These are phyloP conservation scores for Stenchaetothrips biformis DNA, from an alignment of 2,888 invertebrate genomes.

Conservation along the genomic window DNA sequence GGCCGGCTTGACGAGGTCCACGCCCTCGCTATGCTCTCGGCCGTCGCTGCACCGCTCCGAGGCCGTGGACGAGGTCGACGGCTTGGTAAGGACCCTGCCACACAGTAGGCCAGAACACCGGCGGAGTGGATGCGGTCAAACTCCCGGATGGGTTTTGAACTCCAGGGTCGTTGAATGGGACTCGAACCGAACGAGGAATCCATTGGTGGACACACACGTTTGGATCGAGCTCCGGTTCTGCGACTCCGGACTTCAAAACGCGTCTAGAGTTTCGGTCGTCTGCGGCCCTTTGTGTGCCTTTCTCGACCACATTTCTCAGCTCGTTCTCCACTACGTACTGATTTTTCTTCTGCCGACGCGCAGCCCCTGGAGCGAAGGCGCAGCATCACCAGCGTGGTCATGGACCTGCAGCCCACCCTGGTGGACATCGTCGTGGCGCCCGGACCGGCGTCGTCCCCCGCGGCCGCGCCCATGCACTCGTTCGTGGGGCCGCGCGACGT, in stretches of 20 bases:
- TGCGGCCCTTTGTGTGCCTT: too few species aligned
- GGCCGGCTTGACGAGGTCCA: slow-evolving; percentile 35
- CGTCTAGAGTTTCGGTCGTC: too few species aligned
- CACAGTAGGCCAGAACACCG: slow-evolving; percentile 29
- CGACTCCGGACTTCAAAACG: slow-evolving; percentile 28
- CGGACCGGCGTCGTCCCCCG: neutral
- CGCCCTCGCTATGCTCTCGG: slow-evolving; percentile 34
- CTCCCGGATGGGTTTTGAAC: too few species aligned
- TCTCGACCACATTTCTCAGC: too few species aligned
- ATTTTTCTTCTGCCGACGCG: neutral
- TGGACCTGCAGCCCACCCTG: slow-evolving; percentile 37
- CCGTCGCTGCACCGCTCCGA: slow-evolving; percentile 37
- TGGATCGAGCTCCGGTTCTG: slow-evolving; percentile 1
- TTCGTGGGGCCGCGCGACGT: slow-evolving; percentile 50
- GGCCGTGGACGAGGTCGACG: slow-evolving; percentile 37
- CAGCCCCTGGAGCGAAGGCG: slow-evolving; percentile 4
- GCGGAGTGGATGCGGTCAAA: neutral
- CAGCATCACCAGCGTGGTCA: slow-evolving; percentile 28
- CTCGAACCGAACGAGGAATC: too few species aligned
- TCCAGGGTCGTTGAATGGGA: too few species aligned
- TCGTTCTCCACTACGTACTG: too few species aligned
- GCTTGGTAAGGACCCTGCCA: slow-evolving; percentile 15
- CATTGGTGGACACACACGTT: neutral
- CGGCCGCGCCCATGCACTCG: slow-evolving; percentile 27
- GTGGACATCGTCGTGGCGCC: slow-evolving; percentile 34